phyloP scores from a whole-genome alignment of 2,113 vertebrate genomes.

The Alaudala cheleensis region DNA sequence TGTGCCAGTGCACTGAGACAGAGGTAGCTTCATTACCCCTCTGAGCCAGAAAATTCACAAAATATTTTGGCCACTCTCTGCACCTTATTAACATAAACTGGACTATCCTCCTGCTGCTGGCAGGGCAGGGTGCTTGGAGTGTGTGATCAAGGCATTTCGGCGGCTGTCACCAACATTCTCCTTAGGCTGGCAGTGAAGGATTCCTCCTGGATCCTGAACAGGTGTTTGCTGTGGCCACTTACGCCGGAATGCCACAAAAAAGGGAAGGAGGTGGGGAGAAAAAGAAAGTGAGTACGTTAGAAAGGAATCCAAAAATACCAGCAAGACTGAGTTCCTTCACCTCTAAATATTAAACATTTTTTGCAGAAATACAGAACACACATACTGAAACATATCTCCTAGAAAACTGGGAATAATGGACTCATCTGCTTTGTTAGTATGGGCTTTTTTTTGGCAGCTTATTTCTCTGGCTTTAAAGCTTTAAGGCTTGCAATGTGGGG shows the following conservation, averaged over 20 bases:
- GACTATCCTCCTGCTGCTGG: constrained; percentile 12
- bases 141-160: background rate
- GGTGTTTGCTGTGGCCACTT: background rate
- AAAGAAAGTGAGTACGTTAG: background rate
- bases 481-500: background rate
- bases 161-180: background rate
- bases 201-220: background rate
- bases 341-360: background rate
- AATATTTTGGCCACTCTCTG: constrained; percentile 40
- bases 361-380: background rate
- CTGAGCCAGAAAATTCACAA: background rate
- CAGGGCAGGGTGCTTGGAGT: background rate
- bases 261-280: background rate
- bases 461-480: background rate
- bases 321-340: background rate
- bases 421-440: background rate
- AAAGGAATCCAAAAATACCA: background rate
- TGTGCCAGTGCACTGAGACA: background rate
- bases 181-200: background rate
- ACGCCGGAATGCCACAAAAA: background rate
- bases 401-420: background rate
- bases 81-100: constrained; percentile 38
- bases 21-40: constrained; percentile 39
- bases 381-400: background rate
- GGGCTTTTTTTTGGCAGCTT: background rate